A percentile compares a stretch with the other conserved stretches of the same genome.
phyloP scores from a whole-genome alignment of 2,888 invertebrate species.

The Drosophila demipolita region DNA sequence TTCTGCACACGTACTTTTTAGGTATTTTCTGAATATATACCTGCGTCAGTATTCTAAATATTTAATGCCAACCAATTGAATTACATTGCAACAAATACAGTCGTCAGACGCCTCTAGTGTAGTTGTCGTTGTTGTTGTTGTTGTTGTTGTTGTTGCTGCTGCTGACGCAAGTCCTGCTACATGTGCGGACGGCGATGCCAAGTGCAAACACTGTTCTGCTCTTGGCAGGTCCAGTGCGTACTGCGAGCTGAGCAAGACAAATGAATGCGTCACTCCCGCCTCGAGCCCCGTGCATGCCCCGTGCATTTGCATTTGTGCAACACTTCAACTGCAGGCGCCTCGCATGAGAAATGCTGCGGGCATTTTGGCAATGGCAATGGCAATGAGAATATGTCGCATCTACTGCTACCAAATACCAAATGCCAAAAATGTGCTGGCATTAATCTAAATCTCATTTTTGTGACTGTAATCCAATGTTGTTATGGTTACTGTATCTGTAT shows the following conservation, averaged over 20 bases:
- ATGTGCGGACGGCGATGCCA: constrained; percentile 40
- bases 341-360: constrained; percentile 38
- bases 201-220: constrained; percentile 55
- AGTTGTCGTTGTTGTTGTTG: background rate
- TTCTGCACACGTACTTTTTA: constrained; percentile 19
- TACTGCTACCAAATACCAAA: constrained; percentile 16
- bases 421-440: constrained; percentile 51
- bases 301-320: constrained; percentile 67
- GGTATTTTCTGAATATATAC: constrained; percentile 17
- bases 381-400: constrained; percentile 35
- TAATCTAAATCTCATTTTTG: constrained; percentile 78
- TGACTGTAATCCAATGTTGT: constrained; percentile 12
- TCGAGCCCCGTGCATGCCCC: constrained; percentile 42
- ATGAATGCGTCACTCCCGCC: constrained; percentile 57
- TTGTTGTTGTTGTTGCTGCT: constrained; percentile 10
- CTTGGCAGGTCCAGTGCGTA: constrained; percentile 51
- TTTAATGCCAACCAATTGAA: constrained; percentile 81
- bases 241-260: constrained; percentile 69
- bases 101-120: constrained; percentile 5
- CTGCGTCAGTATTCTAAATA: constrained; percentile 72
- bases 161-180: constrained; percentile 37
- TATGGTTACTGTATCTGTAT: constrained; percentile 3
- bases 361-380: constrained; percentile 32
- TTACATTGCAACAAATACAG: constrained; percentile 51
- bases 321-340: constrained; percentile 64